These are phyloP conservation scores for Sebastes melanostomus DNA, from an alignment of 2,797 vertebrate genomes.

Conservation along the genomic window DNA sequence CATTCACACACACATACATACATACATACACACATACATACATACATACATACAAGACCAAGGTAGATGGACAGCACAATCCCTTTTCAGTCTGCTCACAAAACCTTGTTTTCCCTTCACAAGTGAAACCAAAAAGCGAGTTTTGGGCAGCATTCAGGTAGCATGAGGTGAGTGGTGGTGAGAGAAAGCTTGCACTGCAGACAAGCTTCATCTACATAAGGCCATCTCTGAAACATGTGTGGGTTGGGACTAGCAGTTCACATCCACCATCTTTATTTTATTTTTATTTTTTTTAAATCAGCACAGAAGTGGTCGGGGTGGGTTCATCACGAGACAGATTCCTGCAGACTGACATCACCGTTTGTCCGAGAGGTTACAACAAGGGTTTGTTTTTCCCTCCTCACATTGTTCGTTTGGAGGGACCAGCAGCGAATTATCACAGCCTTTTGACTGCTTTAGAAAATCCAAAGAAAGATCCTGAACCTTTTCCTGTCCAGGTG, in stretches of 20 bases:
- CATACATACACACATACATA: neutral
- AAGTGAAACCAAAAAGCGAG: slow-evolving; percentile 65
- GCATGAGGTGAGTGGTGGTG: slow-evolving; percentile 69
- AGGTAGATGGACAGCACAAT: slow-evolving; percentile 63
- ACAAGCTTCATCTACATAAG: slow-evolving; percentile 77
- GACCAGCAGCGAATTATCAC: slow-evolving; percentile 68
- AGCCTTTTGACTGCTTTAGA: slow-evolving; percentile 46
- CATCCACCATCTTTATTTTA: slow-evolving; percentile 31
- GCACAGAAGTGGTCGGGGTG: slow-evolving; percentile 64
- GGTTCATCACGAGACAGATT: slow-evolving; percentile 51
- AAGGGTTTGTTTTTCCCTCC: slow-evolving; percentile 17
- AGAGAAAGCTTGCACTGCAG: slow-evolving; percentile 65
- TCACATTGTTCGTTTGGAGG: slow-evolving; percentile 49
- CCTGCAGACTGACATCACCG: slow-evolving; percentile 60
- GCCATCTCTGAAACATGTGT: slow-evolving; percentile 75
- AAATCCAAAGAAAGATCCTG: slow-evolving; percentile 46
- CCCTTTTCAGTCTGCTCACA: slow-evolving; percentile 72
- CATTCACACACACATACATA: slow-evolving; percentile 8
- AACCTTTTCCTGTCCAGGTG: slow-evolving; percentile 34
- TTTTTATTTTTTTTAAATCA: slow-evolving; percentile 5
- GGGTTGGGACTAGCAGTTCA: slow-evolving; percentile 49
- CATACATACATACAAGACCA: slow-evolving; percentile 11
- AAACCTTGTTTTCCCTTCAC: slow-evolving; percentile 66
- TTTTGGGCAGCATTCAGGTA: slow-evolving; percentile 75
- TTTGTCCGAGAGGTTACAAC: slow-evolving; percentile 62